A percentile compares a stretch with the other conserved stretches of the same genome.
Evolutionary conservation across 1,140 invertebrate genomes (phyloP).

Genomic region (Polypedilum vanderplanki): DNA sequence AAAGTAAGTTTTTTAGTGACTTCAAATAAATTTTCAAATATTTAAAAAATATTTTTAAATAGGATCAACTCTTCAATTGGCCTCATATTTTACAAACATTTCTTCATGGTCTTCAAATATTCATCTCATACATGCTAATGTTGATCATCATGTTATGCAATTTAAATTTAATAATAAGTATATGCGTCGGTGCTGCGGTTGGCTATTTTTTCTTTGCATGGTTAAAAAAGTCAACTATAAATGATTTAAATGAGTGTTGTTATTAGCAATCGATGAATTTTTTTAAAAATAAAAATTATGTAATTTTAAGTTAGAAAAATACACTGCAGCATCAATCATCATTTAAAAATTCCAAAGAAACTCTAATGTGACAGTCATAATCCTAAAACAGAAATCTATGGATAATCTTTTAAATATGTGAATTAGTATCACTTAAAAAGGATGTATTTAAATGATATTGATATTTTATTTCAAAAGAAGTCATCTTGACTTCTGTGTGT

Average conservation of each 20-base stretch:
- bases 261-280: constrained; percentile 54
- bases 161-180: constrained; percentile 82
- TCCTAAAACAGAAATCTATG: too few relatives aligned
- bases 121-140: constrained; percentile 90
- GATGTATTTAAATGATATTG: background rate
- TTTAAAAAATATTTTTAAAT: constrained; percentile 34
- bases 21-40: constrained; percentile 32
- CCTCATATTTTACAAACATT: constrained; percentile 73
- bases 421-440: background rate
- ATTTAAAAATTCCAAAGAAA: too few relatives aligned
- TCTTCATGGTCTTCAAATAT: constrained; percentile 82
- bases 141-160: constrained; percentile 98
- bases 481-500: constrained; percentile 3
- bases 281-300: background rate
- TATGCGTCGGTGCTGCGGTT: constrained; percentile 75
- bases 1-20: constrained; percentile 32
- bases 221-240: constrained; percentile 70
- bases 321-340: too few relatives aligned
- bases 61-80: constrained; percentile 35
- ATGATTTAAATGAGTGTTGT: constrained; percentile 87
- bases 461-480: constrained; percentile 4
- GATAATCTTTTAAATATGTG: too few relatives aligned
- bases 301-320: background rate
- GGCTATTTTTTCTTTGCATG: constrained; percentile 94
- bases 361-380: too few relatives aligned